phyloP scores from a whole-genome alignment of 2,888 invertebrate genomes.

The Ochropleura plecta region DNA sequence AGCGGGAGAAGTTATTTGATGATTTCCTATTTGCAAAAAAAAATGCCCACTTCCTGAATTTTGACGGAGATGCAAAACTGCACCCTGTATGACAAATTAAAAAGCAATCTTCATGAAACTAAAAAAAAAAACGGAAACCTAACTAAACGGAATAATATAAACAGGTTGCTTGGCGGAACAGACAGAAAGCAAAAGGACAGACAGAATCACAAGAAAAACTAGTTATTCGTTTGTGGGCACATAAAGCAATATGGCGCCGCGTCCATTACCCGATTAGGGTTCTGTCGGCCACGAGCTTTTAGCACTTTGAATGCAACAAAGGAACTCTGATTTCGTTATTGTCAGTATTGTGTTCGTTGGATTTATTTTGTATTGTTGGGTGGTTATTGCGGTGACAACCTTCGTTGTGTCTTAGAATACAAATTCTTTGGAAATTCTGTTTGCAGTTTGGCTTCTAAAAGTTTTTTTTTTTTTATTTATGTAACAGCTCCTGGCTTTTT shows the following conservation, averaged over 20 bases:
- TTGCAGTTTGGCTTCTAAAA: neutral
- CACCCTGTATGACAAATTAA: no score
- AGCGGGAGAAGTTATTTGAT: no score
- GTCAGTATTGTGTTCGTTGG: conserved; percentile 54
- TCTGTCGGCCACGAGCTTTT: conserved; percentile 62
- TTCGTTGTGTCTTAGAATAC: conserved; percentile 20
- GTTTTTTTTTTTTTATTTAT: no score
- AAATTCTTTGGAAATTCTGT: neutral
- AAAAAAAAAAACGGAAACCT: no score
- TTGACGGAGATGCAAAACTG: no score
- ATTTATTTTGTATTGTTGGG: conserved; percentile 45
- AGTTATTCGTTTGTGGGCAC: conserved; percentile 59
- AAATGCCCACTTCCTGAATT: no score
- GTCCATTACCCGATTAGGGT: conserved; percentile 70
- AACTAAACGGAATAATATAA: no score
- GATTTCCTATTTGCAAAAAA: no score
- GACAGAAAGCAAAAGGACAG: conserved; percentile 47
- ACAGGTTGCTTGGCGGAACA: conserved; percentile 1
- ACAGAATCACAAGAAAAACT: conserved; percentile 59
- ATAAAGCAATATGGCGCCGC: conserved; percentile 58
- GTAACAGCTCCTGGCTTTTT: no score
- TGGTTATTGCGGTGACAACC: conserved; percentile 3
- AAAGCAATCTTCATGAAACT: no score
- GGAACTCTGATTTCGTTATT: conserved; percentile 68
- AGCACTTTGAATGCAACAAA: conserved; percentile 68